phyloP scores from a whole-genome alignment of 2,888 invertebrate genomes.

The Sarcophaga variegata region DNA sequence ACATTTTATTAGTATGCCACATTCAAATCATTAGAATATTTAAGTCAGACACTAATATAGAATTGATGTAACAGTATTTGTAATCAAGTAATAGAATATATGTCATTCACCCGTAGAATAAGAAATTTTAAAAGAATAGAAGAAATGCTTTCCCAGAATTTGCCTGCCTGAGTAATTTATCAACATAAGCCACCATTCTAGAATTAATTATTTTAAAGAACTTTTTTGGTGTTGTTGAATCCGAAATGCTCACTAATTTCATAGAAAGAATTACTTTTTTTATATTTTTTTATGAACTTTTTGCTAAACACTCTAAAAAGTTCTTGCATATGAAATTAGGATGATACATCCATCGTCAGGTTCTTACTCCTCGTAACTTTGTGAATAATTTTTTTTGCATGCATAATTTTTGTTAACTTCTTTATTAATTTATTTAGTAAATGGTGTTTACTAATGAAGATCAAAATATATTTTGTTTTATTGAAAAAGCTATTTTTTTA shows the following conservation, averaged over 20 bases:
- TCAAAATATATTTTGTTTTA: no score
- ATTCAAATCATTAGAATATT: neutral
- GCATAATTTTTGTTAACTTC: neutral
- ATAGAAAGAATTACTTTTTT: neutral
- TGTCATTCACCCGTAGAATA: neutral
- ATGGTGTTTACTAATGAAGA: neutral
- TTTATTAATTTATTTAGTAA: neutral
- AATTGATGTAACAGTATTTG: neutral
- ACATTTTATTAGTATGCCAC: neutral
- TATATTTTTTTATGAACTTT: neutral
- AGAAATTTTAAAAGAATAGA: no score
- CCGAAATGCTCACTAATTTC: conserved; percentile 14
- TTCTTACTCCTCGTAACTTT: conserved; percentile 12
- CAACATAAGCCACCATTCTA: neutral
- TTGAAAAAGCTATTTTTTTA: no score
- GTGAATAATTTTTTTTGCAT: conserved; percentile 22
- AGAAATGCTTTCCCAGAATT: neutral
- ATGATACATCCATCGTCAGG: neutral
- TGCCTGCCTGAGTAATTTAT: conserved; percentile 14
- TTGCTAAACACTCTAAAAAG: neutral
- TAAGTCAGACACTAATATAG: neutral
- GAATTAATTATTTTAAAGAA: neutral
- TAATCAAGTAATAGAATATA: neutral
- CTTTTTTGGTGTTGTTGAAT: neutral
- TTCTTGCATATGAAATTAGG: conserved; percentile 26